Conservation (phyloP, 2,113 vertebrate species). For the Thinocorus orbignyianus region DNA sequence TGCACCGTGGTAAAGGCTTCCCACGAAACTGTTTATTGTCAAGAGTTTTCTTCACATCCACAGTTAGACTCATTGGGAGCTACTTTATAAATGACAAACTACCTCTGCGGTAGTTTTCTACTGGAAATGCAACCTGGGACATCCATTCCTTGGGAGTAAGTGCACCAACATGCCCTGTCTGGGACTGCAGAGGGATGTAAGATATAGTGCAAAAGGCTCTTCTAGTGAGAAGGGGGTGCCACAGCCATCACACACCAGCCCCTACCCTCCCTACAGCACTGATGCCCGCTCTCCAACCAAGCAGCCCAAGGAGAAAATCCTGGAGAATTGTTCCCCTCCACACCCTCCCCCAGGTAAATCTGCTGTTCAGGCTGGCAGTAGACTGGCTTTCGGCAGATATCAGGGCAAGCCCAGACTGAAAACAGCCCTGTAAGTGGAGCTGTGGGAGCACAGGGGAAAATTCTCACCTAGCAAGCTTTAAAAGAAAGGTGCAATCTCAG, state of each 20-base stretch:
- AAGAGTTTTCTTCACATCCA: neutral
- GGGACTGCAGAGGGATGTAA: neutral
- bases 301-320: neutral
- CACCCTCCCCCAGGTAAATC: neutral
- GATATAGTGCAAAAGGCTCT: fast-evolving
- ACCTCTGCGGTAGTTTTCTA: neutral
- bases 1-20: neutral
- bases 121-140: neutral
- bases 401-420: neutral
- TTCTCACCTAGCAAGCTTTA: neutral
- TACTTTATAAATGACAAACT: neutral
- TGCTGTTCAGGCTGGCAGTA: neutral
- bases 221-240: neutral
- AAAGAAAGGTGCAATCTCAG: neutral
- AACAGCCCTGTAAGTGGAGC: neutral
- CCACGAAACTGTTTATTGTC: neutral
- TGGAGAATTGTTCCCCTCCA: neutral
- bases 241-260: fast-evolving
- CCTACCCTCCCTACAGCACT: neutral
- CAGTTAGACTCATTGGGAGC: neutral
- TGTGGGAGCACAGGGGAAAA: neutral
- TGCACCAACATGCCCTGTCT: neutral
- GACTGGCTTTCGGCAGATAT: neutral
- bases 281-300: neutral
- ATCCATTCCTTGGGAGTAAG: neutral